phyloP scores from a whole-genome alignment of 1,140 invertebrate genomes.

The Carposina sasakii region DNA sequence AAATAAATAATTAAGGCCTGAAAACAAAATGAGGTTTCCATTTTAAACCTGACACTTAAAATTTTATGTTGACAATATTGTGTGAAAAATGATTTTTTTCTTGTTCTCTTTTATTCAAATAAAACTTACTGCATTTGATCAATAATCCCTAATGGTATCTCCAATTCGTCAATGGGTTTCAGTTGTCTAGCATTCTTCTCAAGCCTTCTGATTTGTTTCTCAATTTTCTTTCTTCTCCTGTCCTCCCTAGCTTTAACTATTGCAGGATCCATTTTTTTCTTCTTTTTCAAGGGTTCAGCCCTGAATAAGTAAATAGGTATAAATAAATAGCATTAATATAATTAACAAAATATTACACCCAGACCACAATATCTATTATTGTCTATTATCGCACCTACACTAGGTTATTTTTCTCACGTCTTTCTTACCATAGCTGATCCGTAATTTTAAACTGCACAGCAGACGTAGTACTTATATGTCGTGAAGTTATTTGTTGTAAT shows the following conservation, averaged over 20 bases:
- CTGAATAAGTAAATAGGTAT: too few species aligned
- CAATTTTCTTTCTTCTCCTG: constrained; percentile 83
- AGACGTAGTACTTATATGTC: constrained; percentile 40
- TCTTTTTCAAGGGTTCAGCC: constrained; percentile 89
- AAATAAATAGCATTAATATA: too few species aligned
- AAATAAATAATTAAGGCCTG: too few species aligned
- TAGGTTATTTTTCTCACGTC: too few species aligned
- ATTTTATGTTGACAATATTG: too few species aligned
- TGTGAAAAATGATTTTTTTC: too few species aligned
- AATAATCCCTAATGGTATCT: constrained; percentile 78
- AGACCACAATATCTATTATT: too few species aligned
- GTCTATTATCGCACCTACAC: too few species aligned
- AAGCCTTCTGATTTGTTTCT: constrained; percentile 86
- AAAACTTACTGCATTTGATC: constrained; percentile 77
- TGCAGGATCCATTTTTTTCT: constrained; percentile 87
- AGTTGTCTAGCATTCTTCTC: constrained; percentile 83
- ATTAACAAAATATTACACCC: too few species aligned
- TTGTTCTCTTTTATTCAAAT: too few species aligned
- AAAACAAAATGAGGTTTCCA: too few species aligned
- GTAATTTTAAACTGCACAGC: constrained; percentile 51
- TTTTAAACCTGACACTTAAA: too few species aligned
- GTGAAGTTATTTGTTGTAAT: constrained; percentile 27
- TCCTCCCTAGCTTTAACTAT: constrained; percentile 86
- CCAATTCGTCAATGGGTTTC: constrained; percentile 88
- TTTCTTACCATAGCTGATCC: constrained; percentile 54